Evolutionary conservation across 2,797 vertebrate species (phyloP).

Genomic region (Netta rufina): DNA sequence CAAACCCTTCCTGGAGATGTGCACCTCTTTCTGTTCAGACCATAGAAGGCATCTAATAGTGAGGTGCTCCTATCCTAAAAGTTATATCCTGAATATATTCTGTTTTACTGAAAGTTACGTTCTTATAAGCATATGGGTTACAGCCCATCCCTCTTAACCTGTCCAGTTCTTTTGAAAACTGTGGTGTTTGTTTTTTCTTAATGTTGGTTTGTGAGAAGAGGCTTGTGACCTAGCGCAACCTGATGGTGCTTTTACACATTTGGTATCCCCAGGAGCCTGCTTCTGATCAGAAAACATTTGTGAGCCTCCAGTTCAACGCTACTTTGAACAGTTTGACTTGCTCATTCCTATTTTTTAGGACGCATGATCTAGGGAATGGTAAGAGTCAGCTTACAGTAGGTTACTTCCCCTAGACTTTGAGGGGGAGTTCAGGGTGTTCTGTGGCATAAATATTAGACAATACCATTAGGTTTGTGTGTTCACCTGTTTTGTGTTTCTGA

Average conservation of each 20-base stretch:
- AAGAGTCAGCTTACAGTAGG: too few relatives aligned
- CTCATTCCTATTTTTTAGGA: background rate
- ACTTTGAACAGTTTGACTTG: accelerated
- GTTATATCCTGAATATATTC: background rate
- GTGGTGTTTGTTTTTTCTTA: background rate
- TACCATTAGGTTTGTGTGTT: background rate
- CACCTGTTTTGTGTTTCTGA: background rate
- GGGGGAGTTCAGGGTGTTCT: background rate
- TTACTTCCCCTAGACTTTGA: background rate
- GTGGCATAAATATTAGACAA: background rate
- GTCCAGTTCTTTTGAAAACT: background rate
- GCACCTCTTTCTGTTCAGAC: background rate
- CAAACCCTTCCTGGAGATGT: background rate
- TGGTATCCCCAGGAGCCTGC: background rate
- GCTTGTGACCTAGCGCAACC: background rate
- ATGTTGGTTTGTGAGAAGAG: background rate
- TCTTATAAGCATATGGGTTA: background rate
- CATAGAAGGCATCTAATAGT: background rate
- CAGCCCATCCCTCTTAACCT: background rate
- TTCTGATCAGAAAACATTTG: background rate
- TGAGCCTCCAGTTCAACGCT: background rate
- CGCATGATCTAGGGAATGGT: accelerated
- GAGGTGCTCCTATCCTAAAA: background rate
- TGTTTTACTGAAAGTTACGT: background rate
- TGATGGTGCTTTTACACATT: background rate